phyloP scores from a whole-genome alignment of 2,888 invertebrate genomes.

The Arrhopalites spinosus region DNA sequence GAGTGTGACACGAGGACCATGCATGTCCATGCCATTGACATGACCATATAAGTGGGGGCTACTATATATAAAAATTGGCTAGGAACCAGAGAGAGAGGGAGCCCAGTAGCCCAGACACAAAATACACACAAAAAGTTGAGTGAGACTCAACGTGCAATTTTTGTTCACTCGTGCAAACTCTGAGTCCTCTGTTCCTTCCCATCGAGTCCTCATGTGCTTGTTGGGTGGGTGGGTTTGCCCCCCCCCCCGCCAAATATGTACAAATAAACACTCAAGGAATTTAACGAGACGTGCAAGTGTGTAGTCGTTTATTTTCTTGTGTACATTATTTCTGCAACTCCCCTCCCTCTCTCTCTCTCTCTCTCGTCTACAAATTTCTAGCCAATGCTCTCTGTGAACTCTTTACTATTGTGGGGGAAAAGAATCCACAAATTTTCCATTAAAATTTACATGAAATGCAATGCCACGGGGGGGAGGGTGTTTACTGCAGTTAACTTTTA shows the following conservation, averaged over 20 bases:
- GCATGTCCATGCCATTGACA: neutral
- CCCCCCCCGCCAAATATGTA: neutral
- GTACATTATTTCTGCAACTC: neutral
- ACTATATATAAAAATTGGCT: too few relatives aligned
- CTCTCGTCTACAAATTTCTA: neutral
- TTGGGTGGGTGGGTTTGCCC: neutral
- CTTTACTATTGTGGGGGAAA: too few relatives aligned
- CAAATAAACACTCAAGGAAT: constrained; percentile 18
- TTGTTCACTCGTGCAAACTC: constrained; percentile 33
- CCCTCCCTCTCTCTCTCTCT: neutral
- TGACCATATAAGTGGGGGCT: neutral
- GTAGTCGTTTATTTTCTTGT: neutral
- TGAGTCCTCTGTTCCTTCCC: neutral
- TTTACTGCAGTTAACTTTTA: too few relatives aligned
- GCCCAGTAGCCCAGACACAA: too few relatives aligned
- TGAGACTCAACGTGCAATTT: constrained; percentile 17
- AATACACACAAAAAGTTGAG: constrained; percentile 1
- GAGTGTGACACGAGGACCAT: constrained; percentile 33
- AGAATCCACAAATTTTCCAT: too few relatives aligned
- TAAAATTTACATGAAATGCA: too few relatives aligned
- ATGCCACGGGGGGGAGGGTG: too few relatives aligned
- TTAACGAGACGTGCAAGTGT: constrained; percentile 27
- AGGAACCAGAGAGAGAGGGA: neutral
- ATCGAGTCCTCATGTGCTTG: neutral
- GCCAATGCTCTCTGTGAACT: neutral